Conservation (phyloP, 2,113 vertebrate species). For the Lepus timidus region DNA sequence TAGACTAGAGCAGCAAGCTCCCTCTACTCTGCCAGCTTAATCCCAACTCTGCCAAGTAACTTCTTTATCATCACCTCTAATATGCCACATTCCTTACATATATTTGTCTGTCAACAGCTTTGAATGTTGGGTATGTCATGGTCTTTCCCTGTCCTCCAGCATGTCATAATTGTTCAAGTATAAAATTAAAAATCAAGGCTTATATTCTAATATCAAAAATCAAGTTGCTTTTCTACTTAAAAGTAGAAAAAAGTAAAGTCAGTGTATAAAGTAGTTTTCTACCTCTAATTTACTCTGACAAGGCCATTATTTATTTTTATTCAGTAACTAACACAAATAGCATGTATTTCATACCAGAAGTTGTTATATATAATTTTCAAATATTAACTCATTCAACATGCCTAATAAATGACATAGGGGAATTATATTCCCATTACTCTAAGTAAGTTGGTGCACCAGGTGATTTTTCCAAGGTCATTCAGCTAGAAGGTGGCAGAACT, state of each 20-base stretch:
- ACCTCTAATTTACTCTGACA: neutral
- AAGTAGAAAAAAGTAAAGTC: no score
- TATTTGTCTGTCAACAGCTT: neutral
- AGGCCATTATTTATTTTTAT: neutral
- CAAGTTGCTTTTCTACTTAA: neutral
- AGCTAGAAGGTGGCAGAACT: neutral
- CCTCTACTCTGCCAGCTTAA: no score
- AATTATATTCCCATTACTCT: neutral
- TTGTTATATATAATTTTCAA: neutral
- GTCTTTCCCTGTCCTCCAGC: constrained; percentile 21
- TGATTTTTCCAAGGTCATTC: neutral
- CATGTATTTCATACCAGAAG: neutral
- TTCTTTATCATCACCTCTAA: constrained; percentile 50
- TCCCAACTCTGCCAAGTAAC: neutral
- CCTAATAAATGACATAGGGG: neutral
- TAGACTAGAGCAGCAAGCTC: no score
- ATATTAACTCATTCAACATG: neutral
- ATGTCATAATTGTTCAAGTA: constrained; percentile 29
- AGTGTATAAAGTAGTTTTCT: neutral
- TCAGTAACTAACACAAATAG: neutral
- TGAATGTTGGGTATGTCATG: neutral
- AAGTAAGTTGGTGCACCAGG: neutral
- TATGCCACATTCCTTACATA: constrained; percentile 38
- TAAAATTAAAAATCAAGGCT: constrained; percentile 8
- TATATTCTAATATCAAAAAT: neutral